These are phyloP conservation scores for Xestia c-nigrum DNA, from an alignment of 2,888 invertebrate genomes.

Conservation along the genomic window DNA sequence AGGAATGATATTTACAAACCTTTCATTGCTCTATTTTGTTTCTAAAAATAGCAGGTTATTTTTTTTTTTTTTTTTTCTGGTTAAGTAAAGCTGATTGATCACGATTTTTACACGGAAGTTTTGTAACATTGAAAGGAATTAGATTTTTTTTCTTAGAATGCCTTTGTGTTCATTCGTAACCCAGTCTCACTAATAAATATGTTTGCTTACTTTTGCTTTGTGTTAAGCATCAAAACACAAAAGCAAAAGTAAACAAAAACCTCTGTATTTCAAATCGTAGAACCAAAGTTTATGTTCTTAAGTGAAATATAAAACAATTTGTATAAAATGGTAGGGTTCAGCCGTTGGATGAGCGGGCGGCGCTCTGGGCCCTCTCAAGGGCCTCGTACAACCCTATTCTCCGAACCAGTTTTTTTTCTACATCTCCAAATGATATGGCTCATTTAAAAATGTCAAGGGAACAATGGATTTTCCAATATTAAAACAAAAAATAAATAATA, in stretches of 20 bases:
- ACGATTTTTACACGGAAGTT: neutral
- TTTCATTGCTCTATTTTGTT: neutral
- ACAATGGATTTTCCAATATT: conserved; percentile 1
- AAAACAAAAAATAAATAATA: conserved; percentile 15
- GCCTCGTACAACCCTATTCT: conserved; percentile 68
- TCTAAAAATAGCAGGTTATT: neutral
- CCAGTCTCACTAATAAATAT: neutral
- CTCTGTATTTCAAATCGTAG: conserved; percentile 17
- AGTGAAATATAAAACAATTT: conserved; percentile 79
- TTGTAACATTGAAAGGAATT: neutral
- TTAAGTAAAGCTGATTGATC: neutral
- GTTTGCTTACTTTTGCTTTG: neutral
- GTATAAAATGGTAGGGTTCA: conserved; percentile 64
- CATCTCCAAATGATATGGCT: conserved; percentile 49
- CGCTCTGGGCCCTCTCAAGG: conserved; percentile 68
- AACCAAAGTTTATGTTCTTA: conserved; percentile 59
- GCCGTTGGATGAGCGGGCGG: conserved; percentile 47
- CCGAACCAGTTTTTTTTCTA: conserved; percentile 53
- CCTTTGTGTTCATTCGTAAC: neutral
- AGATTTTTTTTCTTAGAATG: neutral
- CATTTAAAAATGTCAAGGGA: conserved; percentile 46
- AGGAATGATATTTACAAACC: neutral
- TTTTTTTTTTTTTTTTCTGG: neutral
- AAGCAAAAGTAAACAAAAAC: conserved; percentile 27
- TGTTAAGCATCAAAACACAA: neutral